Evolutionary conservation across 2,888 invertebrate species (phyloP).

Genomic region (Prosopocoilus inquinatus): DNA sequence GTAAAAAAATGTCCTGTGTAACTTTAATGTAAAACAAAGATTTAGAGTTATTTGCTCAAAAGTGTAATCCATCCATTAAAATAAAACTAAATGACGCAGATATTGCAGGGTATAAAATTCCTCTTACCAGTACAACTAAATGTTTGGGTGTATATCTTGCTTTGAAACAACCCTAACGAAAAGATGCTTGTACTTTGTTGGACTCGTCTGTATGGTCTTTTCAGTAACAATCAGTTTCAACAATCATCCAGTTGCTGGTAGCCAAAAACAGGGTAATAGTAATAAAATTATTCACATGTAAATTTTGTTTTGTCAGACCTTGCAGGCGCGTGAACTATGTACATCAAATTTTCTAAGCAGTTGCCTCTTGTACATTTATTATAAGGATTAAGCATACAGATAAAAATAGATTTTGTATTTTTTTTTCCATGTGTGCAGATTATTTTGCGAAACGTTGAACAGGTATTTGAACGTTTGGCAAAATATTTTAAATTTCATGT

Average conservation of each 20-base stretch:
- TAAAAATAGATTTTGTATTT: slow-evolving; percentile 20
- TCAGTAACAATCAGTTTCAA: background rate
- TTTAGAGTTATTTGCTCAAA: slow-evolving; percentile 42
- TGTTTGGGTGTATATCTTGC: slow-evolving; percentile 26
- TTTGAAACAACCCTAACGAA: slow-evolving; percentile 15
- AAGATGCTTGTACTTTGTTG: background rate
- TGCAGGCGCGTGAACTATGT: background rate
- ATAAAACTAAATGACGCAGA: slow-evolving; percentile 40
- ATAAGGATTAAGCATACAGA: slow-evolving; percentile 14
- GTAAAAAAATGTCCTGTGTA: slow-evolving; percentile 1
- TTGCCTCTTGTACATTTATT: slow-evolving; percentile 29
- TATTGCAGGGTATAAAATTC: slow-evolving; percentile 45
- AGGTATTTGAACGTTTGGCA: slow-evolving; percentile 8
- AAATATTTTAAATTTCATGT: slow-evolving; percentile 24
- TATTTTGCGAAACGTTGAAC: slow-evolving; percentile 12
- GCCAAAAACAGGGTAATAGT: slow-evolving; percentile 17
- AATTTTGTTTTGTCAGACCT: background rate
- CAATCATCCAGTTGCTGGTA: slow-evolving; percentile 5
- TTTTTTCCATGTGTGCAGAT: slow-evolving; percentile 22
- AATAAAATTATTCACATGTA: slow-evolving; percentile 6
- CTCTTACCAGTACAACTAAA: slow-evolving; percentile 32
- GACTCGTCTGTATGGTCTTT: background rate
- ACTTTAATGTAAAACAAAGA: slow-evolving; percentile 27
- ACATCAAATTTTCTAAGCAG: slow-evolving; percentile 10
- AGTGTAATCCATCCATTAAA: slow-evolving; percentile 51